phyloP scores from a whole-genome alignment of 1,140 invertebrate genomes.

The Trissolcus basalis region DNA sequence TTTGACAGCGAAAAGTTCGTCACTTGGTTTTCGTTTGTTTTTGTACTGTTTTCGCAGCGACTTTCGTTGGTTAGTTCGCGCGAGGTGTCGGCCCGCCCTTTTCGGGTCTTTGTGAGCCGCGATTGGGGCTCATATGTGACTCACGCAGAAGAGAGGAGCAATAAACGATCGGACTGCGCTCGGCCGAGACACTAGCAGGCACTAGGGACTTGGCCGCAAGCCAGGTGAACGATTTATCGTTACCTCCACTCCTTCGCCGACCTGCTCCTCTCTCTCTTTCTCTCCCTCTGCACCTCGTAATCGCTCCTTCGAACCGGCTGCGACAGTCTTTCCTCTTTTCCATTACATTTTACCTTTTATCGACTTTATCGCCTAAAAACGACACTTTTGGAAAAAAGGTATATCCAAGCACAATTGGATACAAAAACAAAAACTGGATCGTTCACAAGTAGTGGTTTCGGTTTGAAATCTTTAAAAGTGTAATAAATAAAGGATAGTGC shows the following conservation, averaged over 20 bases:
- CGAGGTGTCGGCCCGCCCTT: conserved; percentile 26
- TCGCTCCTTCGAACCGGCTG: conserved; percentile 12
- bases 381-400: no score
- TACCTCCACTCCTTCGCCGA: conserved; percentile 62
- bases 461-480: no score
- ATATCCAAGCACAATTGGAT: no score
- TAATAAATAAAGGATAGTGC: no score
- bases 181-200: conserved; percentile 65
- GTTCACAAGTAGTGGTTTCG: no score
- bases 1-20: no score
- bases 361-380: no score
- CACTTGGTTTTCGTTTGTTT: no score
- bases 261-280: conserved; percentile 48
- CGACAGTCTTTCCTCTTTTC: conserved; percentile 26
- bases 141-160: conserved; percentile 17
- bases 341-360: conserved; percentile 24
- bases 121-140: conserved; percentile 43
- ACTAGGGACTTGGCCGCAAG: conserved; percentile 46
- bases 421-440: no score
- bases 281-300: conserved; percentile 30
- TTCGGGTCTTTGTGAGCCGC: conserved; percentile 17
- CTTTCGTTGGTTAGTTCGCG: background rate
- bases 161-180: conserved; percentile 64
- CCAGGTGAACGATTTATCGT: conserved; percentile 74
- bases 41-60: background rate